phyloP scores from a whole-genome alignment of 2,797 vertebrate species.

The Macropodus opercularis region DNA sequence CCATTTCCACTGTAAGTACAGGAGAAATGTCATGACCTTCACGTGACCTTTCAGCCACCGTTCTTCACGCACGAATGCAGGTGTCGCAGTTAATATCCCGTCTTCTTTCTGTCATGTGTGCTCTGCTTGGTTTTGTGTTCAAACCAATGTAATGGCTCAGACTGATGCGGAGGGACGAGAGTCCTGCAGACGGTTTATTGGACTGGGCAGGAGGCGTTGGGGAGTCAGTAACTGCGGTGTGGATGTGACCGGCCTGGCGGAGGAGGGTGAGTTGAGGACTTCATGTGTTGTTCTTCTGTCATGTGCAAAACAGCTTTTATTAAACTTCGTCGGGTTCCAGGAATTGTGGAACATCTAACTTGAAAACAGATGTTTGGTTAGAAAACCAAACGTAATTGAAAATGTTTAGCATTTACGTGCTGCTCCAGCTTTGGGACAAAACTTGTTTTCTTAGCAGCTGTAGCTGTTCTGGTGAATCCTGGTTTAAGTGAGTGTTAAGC shows the following conservation, averaged over 20 bases:
- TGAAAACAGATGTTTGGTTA: slow-evolving; percentile 17
- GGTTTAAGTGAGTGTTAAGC: not conserved
- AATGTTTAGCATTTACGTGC: not conserved
- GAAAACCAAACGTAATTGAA: not conserved
- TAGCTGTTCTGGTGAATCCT: not conserved
- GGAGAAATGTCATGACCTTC: slow-evolving; percentile 25
- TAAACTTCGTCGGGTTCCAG: slow-evolving; percentile 36
- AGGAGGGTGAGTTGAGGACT: slow-evolving; percentile 23
- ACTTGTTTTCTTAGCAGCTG: not conserved
- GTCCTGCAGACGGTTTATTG: slow-evolving; percentile 28
- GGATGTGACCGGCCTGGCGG: slow-evolving; percentile 13
- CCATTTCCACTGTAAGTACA: slow-evolving; percentile 17
- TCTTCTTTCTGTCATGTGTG: slow-evolving; percentile 31
- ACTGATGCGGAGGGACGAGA: slow-evolving; percentile 43
- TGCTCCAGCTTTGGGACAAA: not conserved
- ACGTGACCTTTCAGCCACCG: slow-evolving; percentile 25
- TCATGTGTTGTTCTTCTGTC: slow-evolving; percentile 32
- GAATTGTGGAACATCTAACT: slow-evolving; percentile 19
- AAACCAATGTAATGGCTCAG: slow-evolving; percentile 73
- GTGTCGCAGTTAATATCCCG: slow-evolving; percentile 40
- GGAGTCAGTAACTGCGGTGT: slow-evolving; percentile 9
- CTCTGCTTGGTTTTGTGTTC: slow-evolving; percentile 47
- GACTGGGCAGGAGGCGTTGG: not conserved
- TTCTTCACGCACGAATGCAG: slow-evolving; percentile 50
- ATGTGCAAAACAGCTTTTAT: slow-evolving; percentile 21